Conservation (phyloP, 1,140 invertebrate genomes). For the Panagrolaimus sp. region DNA sequence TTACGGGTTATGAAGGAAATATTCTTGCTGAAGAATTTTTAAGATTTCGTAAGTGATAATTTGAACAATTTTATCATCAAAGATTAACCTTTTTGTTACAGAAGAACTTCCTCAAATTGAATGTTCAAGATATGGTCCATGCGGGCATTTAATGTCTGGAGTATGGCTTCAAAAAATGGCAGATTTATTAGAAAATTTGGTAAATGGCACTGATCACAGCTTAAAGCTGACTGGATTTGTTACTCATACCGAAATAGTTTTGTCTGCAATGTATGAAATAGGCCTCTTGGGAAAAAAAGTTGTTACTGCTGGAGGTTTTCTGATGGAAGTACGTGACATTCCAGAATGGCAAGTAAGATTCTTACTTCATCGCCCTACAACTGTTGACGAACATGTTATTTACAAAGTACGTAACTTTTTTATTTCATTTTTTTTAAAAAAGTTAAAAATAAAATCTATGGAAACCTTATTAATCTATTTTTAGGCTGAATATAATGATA, state of each 20-base stretch:
- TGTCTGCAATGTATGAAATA: slow-evolving; percentile 19
- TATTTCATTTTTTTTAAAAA: no score
- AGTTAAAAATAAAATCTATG: no score
- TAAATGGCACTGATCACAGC: slow-evolving; percentile 14
- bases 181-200: slow-evolving; percentile 10
- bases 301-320: slow-evolving; percentile 19
- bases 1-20: slow-evolving; percentile 14
- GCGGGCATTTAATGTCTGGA: slow-evolving; percentile 22
- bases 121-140: slow-evolving; percentile 23
- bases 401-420: slow-evolving; percentile 3
- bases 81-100: slow-evolving; percentile 12
- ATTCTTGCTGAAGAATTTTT: slow-evolving; percentile 6
- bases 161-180: slow-evolving; percentile 24
- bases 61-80: no score
- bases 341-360: slow-evolving; percentile 15
- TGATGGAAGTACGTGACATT: slow-evolving; percentile 19
- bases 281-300: slow-evolving; percentile 12
- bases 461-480: neutral
- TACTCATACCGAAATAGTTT: slow-evolving; percentile 22
- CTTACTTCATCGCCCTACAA: slow-evolving; percentile 10
- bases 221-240: slow-evolving; percentile 14
- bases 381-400: slow-evolving; percentile 19
- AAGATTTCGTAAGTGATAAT: slow-evolving; percentile 3
- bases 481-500: slow-evolving; percentile 3
- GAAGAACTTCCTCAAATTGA: slow-evolving; percentile 24